phyloP scores from a whole-genome alignment of 1,140 invertebrate genomes.

The Oreohelix idahoensis region DNA sequence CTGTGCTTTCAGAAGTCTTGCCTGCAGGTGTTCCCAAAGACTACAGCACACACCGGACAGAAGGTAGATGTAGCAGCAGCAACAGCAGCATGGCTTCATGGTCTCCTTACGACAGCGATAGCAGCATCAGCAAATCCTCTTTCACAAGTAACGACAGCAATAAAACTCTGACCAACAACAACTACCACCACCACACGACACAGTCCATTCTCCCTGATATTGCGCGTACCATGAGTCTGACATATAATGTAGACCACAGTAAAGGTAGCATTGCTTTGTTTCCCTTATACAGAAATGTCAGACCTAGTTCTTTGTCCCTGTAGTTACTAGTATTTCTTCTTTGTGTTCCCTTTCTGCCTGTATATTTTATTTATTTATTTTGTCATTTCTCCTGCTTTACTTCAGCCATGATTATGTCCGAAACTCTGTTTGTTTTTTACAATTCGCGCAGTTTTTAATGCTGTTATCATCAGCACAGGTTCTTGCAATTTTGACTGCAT shows the following conservation, averaged over 20 bases:
- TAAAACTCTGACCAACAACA: background rate
- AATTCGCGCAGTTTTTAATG: too few relatives aligned
- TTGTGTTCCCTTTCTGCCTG: too few relatives aligned
- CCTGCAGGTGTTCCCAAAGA: background rate
- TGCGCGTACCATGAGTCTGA: background rate
- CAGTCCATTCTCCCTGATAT: background rate
- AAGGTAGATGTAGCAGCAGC: background rate
- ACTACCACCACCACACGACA: background rate
- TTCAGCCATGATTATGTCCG: too few relatives aligned
- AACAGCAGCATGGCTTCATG: constrained; percentile 20
- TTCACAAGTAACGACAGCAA: background rate
- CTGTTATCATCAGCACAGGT: too few relatives aligned
- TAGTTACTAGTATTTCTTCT: too few relatives aligned
- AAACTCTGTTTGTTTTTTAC: too few relatives aligned
- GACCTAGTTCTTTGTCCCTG: too few relatives aligned
- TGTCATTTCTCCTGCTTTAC: too few relatives aligned
- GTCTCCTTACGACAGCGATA: constrained; percentile 17
- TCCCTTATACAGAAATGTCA: background rate
- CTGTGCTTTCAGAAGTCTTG: constrained; percentile 9
- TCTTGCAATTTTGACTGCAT: too few relatives aligned
- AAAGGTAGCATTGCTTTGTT: constrained; percentile 8
- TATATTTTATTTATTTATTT: too few relatives aligned
- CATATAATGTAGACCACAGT: background rate
- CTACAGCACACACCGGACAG: background rate
- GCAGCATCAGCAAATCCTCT: background rate